Evolutionary conservation across 2,888 invertebrate genomes (phyloP).

Genomic region (Diplazon laetatorius): DNA sequence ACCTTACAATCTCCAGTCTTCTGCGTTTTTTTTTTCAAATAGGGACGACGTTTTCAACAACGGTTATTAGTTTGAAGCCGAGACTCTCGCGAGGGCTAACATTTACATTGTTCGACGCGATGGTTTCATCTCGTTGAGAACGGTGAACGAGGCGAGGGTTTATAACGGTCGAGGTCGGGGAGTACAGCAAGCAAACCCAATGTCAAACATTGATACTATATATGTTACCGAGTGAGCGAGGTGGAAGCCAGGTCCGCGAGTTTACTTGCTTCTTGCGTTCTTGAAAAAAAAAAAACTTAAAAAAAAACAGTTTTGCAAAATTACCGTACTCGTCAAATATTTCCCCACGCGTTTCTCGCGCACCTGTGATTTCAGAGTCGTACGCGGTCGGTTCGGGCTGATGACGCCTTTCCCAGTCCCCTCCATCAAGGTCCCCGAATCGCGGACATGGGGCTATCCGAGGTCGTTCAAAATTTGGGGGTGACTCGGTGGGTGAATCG

Average conservation of each 20-base stretch:
- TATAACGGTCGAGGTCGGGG: conserved; percentile 26
- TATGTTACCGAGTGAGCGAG: conserved; percentile 16
- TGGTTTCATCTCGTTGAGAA: conserved; percentile 79
- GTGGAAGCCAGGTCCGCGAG: neutral
- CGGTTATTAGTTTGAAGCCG: conserved; percentile 81
- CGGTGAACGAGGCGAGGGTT: conserved; percentile 20
- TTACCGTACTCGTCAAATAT: neutral
- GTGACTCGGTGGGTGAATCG: too few species aligned
- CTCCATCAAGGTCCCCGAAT: too few species aligned
- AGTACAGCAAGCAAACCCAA: conserved; percentile 43
- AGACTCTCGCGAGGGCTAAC: conserved; percentile 75
- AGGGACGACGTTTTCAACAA: conserved; percentile 56
- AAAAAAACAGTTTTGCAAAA: neutral
- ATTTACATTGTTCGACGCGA: conserved; percentile 82
- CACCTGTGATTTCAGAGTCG: too few species aligned
- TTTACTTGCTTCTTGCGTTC: neutral
- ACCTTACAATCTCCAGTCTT: too few species aligned
- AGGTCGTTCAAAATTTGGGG: too few species aligned
- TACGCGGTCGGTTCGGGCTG: too few species aligned
- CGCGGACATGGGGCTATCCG: too few species aligned
- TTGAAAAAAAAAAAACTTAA: too few species aligned
- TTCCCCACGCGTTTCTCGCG: neutral
- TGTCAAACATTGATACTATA: conserved; percentile 63
- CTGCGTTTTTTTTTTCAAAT: neutral
- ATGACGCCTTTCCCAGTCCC: too few species aligned